A percentile compares a stretch with the other conserved stretches of the same genome.
These are phyloP conservation scores for Holothuria glaberrima DNA, from an alignment of 35 echinoderm and acorn worm species.

Conservation along the genomic window DNA sequence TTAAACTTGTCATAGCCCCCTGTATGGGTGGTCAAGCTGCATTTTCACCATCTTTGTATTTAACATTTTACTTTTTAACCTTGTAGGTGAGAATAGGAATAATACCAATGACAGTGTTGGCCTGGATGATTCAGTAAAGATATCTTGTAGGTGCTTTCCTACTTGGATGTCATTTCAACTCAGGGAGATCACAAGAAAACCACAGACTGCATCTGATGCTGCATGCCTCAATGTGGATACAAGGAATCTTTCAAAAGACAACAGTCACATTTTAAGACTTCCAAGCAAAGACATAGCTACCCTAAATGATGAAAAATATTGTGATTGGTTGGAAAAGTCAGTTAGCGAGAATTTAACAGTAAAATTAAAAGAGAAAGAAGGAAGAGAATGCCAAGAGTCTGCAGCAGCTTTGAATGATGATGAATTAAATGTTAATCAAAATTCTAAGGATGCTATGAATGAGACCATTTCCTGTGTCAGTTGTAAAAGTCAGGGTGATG, in stretches of 20 bases:
- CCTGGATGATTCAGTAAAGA: constrained; percentile 4
- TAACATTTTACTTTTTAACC: background rate
- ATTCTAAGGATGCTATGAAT: too few relatives aligned
- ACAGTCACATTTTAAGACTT: background rate
- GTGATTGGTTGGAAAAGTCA: background rate
- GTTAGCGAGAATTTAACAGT: background rate
- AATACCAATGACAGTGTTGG: background rate
- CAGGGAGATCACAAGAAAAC: background rate
- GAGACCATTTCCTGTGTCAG: too few relatives aligned
- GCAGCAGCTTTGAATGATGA: too few relatives aligned
- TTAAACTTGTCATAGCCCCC: too few relatives aligned
- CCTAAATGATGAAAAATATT: constrained; percentile 38
- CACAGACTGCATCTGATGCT: background rate
- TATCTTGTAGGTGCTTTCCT: constrained; percentile 35
- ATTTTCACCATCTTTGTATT: background rate
- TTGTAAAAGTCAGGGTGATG: too few relatives aligned
- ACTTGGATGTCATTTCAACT: constrained; percentile 46
- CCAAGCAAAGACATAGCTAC: constrained; percentile 28
- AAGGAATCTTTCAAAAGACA: background rate
- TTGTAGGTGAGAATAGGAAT: background rate
- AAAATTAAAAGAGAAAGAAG: background rate
- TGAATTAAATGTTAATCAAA: too few relatives aligned
- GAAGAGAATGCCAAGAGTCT: too few relatives aligned
- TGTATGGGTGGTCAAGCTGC: too few relatives aligned
- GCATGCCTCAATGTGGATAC: background rate